Base-by-base conservation (phyloP, 1,140 invertebrate species). In the Cyrtorhinus lividipennis region DNA sequence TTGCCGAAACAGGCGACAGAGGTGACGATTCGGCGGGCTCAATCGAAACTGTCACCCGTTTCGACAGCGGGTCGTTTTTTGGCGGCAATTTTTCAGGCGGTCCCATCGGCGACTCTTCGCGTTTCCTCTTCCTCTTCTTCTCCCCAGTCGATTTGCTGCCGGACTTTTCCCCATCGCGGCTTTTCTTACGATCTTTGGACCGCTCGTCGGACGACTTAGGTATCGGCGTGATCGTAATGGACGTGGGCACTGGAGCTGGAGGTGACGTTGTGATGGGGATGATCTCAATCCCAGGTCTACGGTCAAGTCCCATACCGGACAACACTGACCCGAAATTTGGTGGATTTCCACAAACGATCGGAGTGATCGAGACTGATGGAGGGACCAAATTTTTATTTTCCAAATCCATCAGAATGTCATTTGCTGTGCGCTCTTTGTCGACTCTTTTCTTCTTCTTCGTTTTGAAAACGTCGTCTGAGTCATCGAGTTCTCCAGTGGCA, bases 181-280 rank as follows among this genome's bases (percentile, higher is more conserved):
- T 67, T 78, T 82, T 69, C 79, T 83, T 68, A 83, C 85, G 67
- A 80, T 79, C 62, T 85, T 65, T 78, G 62, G 73, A 76, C 57
- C 79, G 77, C 18, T 83, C 83, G 63, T 85, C 84, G 63, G 73
- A 72, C 23, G 60, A 59, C 69, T 81, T 65, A 2, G 88, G 87
- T 69, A 81, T 65, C 2, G 88, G 87, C 0, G 88, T 91, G 45
- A 92, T 91, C 0, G 89, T 91, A 20, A 91, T 88, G 1, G 86
- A 87, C 71, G 83, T 86, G 5, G 86, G 82, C 25, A 88, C 71
- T 26, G 78, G 77, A 1, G 83, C 76, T 13, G 80, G 79, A 0
- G 81, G 74, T 24, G 67, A 63, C 27, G 82, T 79, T 0, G 81
- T 76, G 58, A 88, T 83, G 0, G 86, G 86, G 69, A 90, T 87